phyloP scores from a whole-genome alignment of 2,113 vertebrate genomes.

The Mesitornis unicolor region DNA sequence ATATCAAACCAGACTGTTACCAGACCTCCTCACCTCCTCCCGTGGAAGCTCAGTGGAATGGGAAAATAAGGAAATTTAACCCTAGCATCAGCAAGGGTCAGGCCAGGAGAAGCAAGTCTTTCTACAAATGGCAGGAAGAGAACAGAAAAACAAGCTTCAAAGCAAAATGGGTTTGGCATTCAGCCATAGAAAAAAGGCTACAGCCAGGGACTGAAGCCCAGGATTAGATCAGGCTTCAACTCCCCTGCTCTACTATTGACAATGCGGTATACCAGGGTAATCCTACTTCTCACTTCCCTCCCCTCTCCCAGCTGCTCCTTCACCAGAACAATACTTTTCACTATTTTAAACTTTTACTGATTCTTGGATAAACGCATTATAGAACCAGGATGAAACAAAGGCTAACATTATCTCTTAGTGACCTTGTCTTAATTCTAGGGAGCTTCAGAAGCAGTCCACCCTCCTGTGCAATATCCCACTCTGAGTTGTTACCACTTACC shows the following conservation, averaged over 20 bases:
- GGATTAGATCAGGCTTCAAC: background rate
- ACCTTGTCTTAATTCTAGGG: background rate
- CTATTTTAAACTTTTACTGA: background rate
- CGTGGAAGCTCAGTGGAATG: background rate
- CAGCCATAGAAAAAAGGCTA: background rate
- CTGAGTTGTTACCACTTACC: conserved; percentile 68
- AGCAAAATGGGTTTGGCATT: background rate
- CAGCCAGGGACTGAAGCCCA: background rate
- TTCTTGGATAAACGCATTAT: background rate
- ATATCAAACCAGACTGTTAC: background rate
- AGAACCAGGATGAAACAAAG: background rate
- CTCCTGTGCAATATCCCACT: background rate
- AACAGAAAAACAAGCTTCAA: background rate
- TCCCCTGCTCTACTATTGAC: background rate
- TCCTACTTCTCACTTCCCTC: background rate
- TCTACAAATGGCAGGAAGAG: background rate
- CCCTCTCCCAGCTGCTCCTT: background rate
- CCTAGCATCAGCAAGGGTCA: background rate
- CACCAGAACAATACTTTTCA: background rate
- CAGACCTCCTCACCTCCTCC: background rate
- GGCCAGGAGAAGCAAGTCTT: background rate
- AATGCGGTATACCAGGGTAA: background rate
- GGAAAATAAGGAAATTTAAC: background rate
- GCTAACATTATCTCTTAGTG: background rate
- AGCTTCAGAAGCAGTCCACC: background rate